Percentiles rank a stretch among this genome's conserved stretches.
These are phyloP conservation scores for Cotesia typhae DNA, from an alignment of 1,140 invertebrate species.

Conservation along the genomic window DNA sequence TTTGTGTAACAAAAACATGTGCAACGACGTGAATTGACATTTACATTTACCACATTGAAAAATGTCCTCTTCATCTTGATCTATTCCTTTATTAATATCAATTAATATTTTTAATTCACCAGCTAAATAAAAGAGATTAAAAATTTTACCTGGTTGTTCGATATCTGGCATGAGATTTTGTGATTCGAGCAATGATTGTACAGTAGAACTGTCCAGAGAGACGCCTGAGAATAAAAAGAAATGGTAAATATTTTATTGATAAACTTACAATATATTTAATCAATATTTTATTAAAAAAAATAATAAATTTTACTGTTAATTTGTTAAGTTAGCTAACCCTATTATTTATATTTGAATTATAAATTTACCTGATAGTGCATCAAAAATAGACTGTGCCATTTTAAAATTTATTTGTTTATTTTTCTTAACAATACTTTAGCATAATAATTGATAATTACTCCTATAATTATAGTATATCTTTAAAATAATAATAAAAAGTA, in stretches of 20 bases:
- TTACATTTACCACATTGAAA: slow-evolving; percentile 78
- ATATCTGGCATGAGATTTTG: slow-evolving; percentile 59
- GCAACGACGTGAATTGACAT: slow-evolving; percentile 70
- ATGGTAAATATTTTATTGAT: slow-evolving; percentile 14
- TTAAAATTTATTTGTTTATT: neutral
- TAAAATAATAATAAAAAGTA: neutral
- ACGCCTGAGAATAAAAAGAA: slow-evolving; percentile 50
- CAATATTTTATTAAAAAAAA: neutral
- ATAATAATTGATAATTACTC: neutral
- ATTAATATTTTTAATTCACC: slow-evolving; percentile 19
- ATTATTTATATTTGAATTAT: slow-evolving; percentile 29
- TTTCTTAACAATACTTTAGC: neutral
- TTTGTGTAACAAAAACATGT: slow-evolving; percentile 71
- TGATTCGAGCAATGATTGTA: slow-evolving; percentile 61
- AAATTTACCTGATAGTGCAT: slow-evolving; percentile 58
- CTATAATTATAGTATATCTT: neutral
- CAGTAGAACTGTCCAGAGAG: slow-evolving; percentile 58
- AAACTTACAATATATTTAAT: neutral
- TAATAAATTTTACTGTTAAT: too few species aligned
- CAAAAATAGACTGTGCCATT: slow-evolving; percentile 61
- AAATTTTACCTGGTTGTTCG: slow-evolving; percentile 56
- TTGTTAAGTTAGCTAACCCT: slow-evolving; percentile 41
- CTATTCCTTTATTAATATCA: slow-evolving; percentile 49
- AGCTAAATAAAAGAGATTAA: slow-evolving; percentile 6
- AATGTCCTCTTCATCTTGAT: slow-evolving; percentile 72